A percentile compares a stretch with the other conserved stretches of the same genome.
Evolutionary conservation across 2,797 vertebrate genomes (phyloP).

Genomic region (Chrosomus eos): DNA sequence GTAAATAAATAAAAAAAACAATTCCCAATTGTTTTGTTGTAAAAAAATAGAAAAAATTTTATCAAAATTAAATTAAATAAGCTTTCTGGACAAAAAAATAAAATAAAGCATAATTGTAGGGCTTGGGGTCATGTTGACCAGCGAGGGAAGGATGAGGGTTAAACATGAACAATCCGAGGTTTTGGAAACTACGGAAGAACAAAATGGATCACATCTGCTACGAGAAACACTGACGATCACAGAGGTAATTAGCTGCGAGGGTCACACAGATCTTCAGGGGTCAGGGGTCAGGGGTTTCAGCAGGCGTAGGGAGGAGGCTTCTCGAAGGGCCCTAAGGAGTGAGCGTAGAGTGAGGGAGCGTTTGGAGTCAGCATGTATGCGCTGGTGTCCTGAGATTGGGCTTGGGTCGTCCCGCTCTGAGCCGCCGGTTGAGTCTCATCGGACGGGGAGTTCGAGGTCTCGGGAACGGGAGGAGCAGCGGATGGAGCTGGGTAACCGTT

Average conservation of each 20-base stretch:
- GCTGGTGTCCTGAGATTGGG: conserved; percentile 77
- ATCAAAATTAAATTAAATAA: too few relatives aligned
- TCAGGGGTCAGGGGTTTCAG: conserved; percentile 67
- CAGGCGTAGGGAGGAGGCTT: conserved; percentile 93
- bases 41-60: too few relatives aligned
- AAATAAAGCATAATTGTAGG: too few relatives aligned
- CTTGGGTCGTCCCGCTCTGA: conserved; percentile 69
- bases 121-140: too few relatives aligned
- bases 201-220: not conserved
- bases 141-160: too few relatives aligned
- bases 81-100: too few relatives aligned
- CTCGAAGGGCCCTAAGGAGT: conserved; percentile 83
- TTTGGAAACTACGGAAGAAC: not conserved
- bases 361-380: conserved; percentile 81
- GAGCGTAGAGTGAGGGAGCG: conserved; percentile 78
- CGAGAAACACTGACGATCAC: not conserved
- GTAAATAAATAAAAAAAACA: too few relatives aligned
- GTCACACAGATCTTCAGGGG: not conserved
- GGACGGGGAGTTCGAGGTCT: conserved; percentile 64
- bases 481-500: conserved; percentile 75
- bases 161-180: not conserved
- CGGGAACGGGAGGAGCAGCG: conserved; percentile 69
- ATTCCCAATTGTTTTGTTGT: too few relatives aligned
- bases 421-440: conserved; percentile 76
- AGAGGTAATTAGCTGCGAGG: not conserved